These are phyloP conservation scores for Dendrophyllia cribrosa DNA, from an alignment of 64 coral and sea anemone genomes.

Conservation along the genomic window DNA sequence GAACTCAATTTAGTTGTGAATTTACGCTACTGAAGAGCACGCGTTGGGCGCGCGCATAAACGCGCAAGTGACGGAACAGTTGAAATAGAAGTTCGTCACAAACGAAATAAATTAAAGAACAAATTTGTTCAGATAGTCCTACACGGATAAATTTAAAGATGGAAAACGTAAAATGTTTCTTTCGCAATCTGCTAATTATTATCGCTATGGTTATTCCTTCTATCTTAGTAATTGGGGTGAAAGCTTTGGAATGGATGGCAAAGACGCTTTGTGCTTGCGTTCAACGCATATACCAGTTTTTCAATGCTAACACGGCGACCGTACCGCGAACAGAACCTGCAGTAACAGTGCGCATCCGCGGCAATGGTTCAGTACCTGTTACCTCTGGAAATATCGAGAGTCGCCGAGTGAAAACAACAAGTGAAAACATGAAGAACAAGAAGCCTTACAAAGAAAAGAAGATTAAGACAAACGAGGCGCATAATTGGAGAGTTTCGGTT, in stretches of 20 bases:
- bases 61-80: too few relatives aligned
- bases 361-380: neutral
- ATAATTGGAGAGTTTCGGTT: neutral
- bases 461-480: neutral
- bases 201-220: neutral
- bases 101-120: too few relatives aligned
- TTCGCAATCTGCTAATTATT: too few relatives aligned
- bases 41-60: too few relatives aligned
- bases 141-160: too few relatives aligned
- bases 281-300: too few relatives aligned
- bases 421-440: neutral
- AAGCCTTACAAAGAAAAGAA: neutral
- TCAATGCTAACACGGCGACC: neutral
- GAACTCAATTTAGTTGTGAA: too few relatives aligned
- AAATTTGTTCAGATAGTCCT: too few relatives aligned
- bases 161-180: too few relatives aligned
- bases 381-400: neutral
- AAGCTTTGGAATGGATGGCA: neutral
- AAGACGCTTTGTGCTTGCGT: neutral
- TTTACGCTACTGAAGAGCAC: too few relatives aligned
- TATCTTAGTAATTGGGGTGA: neutral
- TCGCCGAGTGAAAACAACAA: neutral
- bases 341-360: neutral
- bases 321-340: neutral
- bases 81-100: too few relatives aligned